phyloP scores from a whole-genome alignment of 2,113 vertebrate species.

The Malurus cyaneus region DNA sequence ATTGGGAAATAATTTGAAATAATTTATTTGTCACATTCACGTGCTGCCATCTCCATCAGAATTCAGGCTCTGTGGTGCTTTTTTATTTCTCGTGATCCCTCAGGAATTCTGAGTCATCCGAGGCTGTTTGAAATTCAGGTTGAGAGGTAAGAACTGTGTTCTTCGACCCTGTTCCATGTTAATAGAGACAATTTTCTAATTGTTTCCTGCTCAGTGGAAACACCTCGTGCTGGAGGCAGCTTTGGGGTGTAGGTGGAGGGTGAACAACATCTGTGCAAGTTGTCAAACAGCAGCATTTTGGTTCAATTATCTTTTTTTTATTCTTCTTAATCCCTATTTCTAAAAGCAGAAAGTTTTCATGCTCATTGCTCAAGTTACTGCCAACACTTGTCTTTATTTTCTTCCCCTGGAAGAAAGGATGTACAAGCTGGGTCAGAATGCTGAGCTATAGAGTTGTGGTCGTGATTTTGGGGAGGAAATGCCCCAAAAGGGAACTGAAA shows the following conservation, averaged over 20 bases:
- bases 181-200: neutral
- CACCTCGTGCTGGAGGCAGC: neutral
- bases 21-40: neutral
- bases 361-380: neutral
- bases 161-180: neutral
- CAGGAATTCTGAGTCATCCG: neutral
- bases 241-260: neutral
- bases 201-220: neutral
- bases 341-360: neutral
- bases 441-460: neutral
- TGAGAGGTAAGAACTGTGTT: neutral
- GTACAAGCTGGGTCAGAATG: neutral
- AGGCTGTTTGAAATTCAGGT: neutral
- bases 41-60: neutral
- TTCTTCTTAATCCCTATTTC: neutral
- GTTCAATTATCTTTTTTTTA: neutral
- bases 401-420: neutral
- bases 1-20: neutral
- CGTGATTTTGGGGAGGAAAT: rapidly evolving
- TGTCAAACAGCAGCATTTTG: neutral
- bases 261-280: neutral
- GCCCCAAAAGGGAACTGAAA: neutral
- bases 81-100: neutral
- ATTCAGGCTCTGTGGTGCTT: neutral
- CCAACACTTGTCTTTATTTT: neutral